A percentile compares a stretch with the other conserved stretches of the same genome.
Conservation (phyloP, 2,888 invertebrate species). For the Mythimna pallens region DNA sequence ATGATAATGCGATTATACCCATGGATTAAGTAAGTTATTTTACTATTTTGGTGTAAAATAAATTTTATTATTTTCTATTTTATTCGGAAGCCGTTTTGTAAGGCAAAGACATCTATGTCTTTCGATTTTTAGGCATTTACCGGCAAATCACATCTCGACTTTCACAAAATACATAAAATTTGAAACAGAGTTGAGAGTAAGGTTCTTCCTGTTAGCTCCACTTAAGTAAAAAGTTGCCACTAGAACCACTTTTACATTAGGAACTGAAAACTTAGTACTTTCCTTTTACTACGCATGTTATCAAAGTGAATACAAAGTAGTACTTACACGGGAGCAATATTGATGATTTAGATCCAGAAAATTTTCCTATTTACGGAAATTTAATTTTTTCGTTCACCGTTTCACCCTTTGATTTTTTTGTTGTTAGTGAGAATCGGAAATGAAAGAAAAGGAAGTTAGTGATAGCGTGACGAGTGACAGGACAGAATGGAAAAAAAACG, state of each 20-base stretch:
- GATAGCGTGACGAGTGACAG: too few species aligned
- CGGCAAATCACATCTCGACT: background rate
- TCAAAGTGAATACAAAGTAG: conserved; percentile 20
- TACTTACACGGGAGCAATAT: conserved; percentile 8
- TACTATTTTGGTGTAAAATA: too few species aligned
- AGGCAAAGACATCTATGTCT: background rate
- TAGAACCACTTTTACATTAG: conserved; percentile 27
- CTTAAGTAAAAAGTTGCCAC: conserved; percentile 28
- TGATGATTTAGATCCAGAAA: background rate
- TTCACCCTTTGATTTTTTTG: too few species aligned
- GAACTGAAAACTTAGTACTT: conserved; percentile 34
- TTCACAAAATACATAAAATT: background rate
- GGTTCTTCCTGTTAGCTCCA: conserved; percentile 14
- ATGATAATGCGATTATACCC: too few species aligned
- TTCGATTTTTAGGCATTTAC: background rate
- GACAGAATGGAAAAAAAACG: too few species aligned
- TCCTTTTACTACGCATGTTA: conserved; percentile 28
- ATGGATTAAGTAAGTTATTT: too few species aligned
- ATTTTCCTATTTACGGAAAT: background rate
- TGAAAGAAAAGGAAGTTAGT: too few species aligned
- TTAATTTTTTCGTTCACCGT: too few species aligned
- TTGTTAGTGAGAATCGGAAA: too few species aligned
- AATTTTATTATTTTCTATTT: too few species aligned
- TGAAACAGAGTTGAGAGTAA: background rate
- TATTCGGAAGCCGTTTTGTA: too few species aligned